Percentiles rank a stretch among this genome's conserved stretches.
These are phyloP conservation scores for Phylloscopus trochiloides DNA, from an alignment of 2,113 vertebrate species.

Conservation along the genomic window DNA sequence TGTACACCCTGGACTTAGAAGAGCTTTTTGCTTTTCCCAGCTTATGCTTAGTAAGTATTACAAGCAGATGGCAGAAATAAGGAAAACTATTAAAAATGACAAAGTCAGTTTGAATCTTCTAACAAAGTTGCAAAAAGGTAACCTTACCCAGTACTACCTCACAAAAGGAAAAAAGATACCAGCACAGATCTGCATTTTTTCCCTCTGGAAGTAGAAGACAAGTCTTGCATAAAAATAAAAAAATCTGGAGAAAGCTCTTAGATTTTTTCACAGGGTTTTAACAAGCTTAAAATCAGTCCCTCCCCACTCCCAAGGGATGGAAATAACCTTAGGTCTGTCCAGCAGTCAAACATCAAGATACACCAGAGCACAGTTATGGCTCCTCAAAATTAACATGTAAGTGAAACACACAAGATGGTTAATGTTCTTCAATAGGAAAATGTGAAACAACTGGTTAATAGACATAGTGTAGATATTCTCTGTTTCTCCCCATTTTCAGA, in stretches of 20 bases:
- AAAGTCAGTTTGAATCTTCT: background rate
- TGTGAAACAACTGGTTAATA: background rate
- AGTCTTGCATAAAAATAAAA: background rate
- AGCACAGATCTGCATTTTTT: background rate
- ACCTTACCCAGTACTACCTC: background rate
- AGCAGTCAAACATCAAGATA: background rate
- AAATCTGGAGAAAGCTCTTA: background rate
- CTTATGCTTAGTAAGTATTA: background rate
- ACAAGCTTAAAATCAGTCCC: background rate
- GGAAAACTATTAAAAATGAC: background rate
- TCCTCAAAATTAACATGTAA: background rate
- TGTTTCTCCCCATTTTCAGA: background rate
- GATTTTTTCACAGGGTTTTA: background rate
- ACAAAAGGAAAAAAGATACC: background rate
- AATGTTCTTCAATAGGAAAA: background rate
- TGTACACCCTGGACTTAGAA: background rate
- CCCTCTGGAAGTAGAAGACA: background rate
- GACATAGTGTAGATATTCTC: fast-evolving
- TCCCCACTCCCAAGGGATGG: background rate
- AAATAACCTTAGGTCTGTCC: background rate
- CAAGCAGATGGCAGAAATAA: background rate
- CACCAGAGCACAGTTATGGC: background rate
- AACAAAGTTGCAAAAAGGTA: background rate
- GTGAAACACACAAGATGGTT: background rate
- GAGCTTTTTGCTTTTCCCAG: background rate